Evolutionary conservation across 1,140 invertebrate genomes (phyloP).

Genomic region (Drosophila pandora): DNA sequence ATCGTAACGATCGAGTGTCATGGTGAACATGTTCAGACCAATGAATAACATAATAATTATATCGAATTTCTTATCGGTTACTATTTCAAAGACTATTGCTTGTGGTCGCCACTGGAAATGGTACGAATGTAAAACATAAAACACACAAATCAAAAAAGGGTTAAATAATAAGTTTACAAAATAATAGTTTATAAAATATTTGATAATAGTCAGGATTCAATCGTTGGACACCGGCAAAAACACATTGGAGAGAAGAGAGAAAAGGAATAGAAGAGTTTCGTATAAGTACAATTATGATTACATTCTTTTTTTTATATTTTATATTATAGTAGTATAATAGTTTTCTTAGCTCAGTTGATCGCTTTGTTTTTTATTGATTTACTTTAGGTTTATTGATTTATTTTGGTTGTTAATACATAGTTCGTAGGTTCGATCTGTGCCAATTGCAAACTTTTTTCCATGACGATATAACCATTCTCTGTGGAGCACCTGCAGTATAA

Average conservation of each 20-base stretch:
- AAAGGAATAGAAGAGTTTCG: constrained; percentile 79
- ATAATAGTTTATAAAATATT: constrained; percentile 12
- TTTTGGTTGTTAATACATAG: constrained; percentile 15
- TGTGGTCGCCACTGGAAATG: constrained; percentile 94
- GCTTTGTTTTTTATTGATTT: constrained; percentile 15
- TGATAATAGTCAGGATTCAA: constrained; percentile 18
- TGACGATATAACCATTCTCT: constrained; percentile 22
- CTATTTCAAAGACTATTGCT: constrained; percentile 98
- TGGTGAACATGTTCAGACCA: constrained; percentile 98
- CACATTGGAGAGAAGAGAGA: constrained; percentile 75
- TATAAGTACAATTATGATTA: constrained; percentile 70
- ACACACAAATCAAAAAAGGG: constrained; percentile 31
- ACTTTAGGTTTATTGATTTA: constrained; percentile 18
- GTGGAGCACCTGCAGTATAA: constrained; percentile 59
- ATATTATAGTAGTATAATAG: constrained; percentile 27
- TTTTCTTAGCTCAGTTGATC: constrained; percentile 26
- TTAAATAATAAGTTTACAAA: constrained; percentile 13
- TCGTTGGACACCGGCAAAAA: constrained; percentile 48
- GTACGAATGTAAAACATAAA: constrained; percentile 40
- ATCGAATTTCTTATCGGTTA: constrained; percentile 99
- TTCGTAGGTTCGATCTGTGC: constrained; percentile 70
- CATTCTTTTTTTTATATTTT: constrained; percentile 39
- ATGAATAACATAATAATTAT: constrained; percentile 99
- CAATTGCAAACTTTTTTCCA: constrained; percentile 73
- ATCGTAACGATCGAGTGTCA: constrained; percentile 98